A percentile compares a stretch with the other conserved stretches of the same genome.
These are phyloP conservation scores for Drosophila nr. perissopoda DNA, from an alignment of 2,888 invertebrate species.

Conservation along the genomic window DNA sequence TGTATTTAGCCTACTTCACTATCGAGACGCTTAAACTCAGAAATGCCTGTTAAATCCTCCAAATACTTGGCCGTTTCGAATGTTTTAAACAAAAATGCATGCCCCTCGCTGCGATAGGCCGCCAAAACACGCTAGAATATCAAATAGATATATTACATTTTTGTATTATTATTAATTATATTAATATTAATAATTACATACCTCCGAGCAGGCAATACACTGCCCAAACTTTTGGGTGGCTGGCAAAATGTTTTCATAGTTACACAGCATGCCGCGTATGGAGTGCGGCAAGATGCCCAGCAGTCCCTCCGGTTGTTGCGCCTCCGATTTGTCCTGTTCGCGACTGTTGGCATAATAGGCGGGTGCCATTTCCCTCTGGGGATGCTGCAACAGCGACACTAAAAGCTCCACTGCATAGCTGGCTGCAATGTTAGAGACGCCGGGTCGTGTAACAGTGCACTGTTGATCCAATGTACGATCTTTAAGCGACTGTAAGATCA, in stretches of 20 bases:
- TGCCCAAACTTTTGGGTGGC: conserved; percentile 94
- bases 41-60: conserved; percentile 94
- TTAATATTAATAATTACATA: conserved; percentile 39
- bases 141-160: neutral
- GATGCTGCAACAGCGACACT: conserved; percentile 94
- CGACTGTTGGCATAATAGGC: conserved; percentile 86
- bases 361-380: conserved; percentile 88
- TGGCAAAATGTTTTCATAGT: conserved; percentile 92
- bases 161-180: neutral
- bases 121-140: conserved; percentile 84
- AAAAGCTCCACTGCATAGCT: conserved; percentile 96
- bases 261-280: conserved; percentile 95
- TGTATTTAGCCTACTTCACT: conserved; percentile 85
- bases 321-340: conserved; percentile 20
- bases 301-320: conserved; percentile 86
- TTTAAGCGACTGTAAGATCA: conserved; percentile 89
- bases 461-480: conserved; percentile 98
- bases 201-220: conserved; percentile 96
- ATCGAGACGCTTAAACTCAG: conserved; percentile 87
- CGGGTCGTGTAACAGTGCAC: conserved; percentile 98
- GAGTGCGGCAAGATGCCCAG: conserved; percentile 96
- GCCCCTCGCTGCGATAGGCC: conserved; percentile 86
- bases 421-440: conserved; percentile 95
- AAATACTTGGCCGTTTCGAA: conserved; percentile 92
- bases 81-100: conserved; percentile 91